A percentile compares a stretch with the other conserved stretches of the same genome.
phyloP scores from a whole-genome alignment of 2,797 vertebrate genomes.

The Lagocephalus sceleratus region DNA sequence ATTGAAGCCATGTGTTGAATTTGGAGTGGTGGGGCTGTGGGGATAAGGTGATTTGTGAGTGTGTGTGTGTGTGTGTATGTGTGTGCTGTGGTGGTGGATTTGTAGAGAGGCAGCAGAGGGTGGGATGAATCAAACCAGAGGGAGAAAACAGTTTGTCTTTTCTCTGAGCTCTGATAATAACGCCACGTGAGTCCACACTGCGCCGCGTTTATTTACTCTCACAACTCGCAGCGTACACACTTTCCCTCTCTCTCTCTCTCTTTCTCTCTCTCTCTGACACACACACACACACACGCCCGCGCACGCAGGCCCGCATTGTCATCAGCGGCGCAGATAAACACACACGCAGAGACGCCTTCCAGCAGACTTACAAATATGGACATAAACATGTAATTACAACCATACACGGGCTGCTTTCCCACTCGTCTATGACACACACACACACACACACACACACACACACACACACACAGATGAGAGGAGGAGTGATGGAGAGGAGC shows the following conservation, averaged over 20 bases:
- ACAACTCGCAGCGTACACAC: slow-evolving; percentile 74
- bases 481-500: slow-evolving; percentile 39
- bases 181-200: slow-evolving; percentile 70
- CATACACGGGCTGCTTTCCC: slow-evolving; percentile 45
- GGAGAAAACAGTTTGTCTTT: slow-evolving; percentile 78
- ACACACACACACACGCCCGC: slow-evolving; percentile 19
- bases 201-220: slow-evolving; percentile 78
- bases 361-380: slow-evolving; percentile 63
- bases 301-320: slow-evolving; percentile 9
- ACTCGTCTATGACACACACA: slow-evolving; percentile 23
- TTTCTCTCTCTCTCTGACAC: slow-evolving; percentile 12
- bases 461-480: slow-evolving; percentile 18
- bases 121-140: slow-evolving; percentile 70
- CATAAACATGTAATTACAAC: slow-evolving; percentile 66
- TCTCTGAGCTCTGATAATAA: slow-evolving; percentile 79
- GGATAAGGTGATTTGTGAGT: slow-evolving; percentile 20
- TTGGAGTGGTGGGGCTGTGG: slow-evolving; percentile 46
- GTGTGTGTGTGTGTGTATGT: slow-evolving; percentile 22
- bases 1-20: slow-evolving; percentile 78
- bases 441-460: slow-evolving; percentile 15
- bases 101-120: slow-evolving; percentile 50
- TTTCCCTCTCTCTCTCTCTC: slow-evolving; percentile 48
- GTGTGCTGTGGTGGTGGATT: slow-evolving; percentile 49
- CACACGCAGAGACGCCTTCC: slow-evolving; percentile 33
- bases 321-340: slow-evolving; percentile 24